Conservation (phyloP, 2,113 vertebrate genomes). For the Gadus macrocephalus region DNA sequence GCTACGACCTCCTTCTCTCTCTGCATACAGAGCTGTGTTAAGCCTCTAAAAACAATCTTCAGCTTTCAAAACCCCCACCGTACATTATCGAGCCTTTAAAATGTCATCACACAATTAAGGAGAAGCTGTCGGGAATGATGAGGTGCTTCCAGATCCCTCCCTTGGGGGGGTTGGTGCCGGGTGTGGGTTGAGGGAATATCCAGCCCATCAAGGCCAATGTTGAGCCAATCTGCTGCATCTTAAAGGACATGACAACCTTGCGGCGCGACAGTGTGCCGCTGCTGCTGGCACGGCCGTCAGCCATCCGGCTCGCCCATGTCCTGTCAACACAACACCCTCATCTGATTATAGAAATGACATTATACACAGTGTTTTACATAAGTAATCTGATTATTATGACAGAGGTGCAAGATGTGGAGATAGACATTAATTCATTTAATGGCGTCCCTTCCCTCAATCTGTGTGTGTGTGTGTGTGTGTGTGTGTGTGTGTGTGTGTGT, state of each 20-base stretch:
- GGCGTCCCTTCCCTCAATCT: conserved; percentile 40
- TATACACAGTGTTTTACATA: conserved; percentile 68
- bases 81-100: neutral
- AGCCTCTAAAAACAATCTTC: neutral
- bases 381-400: conserved; percentile 71
- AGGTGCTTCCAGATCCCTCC: neutral
- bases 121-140: neutral
- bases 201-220: conserved; percentile 9
- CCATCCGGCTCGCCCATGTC: conserved; percentile 43
- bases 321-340: conserved; percentile 59
- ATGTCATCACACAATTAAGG: neutral
- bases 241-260: conserved; percentile 54
- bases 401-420: conserved; percentile 61
- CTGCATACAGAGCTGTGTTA: no score
- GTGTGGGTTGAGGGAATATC: neutral
- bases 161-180: neutral
- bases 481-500: no score
- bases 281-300: conserved; percentile 36
- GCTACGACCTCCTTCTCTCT: no score
- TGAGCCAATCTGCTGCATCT: conserved; percentile 6
- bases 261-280: conserved; percentile 7
- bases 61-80: neutral
- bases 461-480: no score
- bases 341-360: conserved; percentile 69
- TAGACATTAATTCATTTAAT: conserved; percentile 72